Conservation (phyloP, 2,113 vertebrate species). For the Gorsachius goisagi region DNA sequence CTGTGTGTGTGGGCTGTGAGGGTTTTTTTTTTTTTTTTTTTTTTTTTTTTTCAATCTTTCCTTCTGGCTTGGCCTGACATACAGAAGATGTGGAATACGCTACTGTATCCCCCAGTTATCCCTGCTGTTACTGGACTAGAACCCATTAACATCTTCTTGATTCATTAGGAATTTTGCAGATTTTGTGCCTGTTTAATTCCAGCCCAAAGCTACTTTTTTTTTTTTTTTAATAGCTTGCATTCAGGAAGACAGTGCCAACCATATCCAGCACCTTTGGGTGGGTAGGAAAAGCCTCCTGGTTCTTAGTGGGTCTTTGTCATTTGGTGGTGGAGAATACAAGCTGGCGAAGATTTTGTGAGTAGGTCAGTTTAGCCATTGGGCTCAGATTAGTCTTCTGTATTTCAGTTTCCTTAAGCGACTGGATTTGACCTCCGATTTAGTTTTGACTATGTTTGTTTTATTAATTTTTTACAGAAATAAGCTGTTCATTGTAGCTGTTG, state of each 20-base stretch:
- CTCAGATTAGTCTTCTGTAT: not conserved
- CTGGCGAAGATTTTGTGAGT: not conserved
- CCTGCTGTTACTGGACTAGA: not conserved
- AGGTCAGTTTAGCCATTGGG: not conserved
- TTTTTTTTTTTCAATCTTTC: not conserved
- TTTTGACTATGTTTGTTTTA: not conserved
- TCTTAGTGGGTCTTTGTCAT: not conserved
- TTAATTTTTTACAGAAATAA: not conserved
- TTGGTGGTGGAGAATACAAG: not conserved
- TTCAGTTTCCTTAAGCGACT: not conserved
- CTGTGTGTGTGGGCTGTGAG: accelerated
- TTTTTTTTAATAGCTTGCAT: not conserved
- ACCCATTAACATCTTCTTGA: not conserved
- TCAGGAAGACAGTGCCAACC: not conserved
- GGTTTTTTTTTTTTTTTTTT: not conserved
- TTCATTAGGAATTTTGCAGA: not conserved
- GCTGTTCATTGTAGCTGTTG: not conserved
- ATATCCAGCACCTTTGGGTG: not conserved
- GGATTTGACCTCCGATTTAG: not conserved
- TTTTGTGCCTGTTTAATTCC: not conserved
- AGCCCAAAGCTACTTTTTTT: not conserved
- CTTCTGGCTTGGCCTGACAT: not conserved
- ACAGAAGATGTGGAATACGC: not conserved
- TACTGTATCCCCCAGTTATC: not conserved
- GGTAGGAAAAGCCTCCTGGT: not conserved